Evolutionary conservation across 1,140 invertebrate species (phyloP).

Genomic region (Solenopsis fugax): DNA sequence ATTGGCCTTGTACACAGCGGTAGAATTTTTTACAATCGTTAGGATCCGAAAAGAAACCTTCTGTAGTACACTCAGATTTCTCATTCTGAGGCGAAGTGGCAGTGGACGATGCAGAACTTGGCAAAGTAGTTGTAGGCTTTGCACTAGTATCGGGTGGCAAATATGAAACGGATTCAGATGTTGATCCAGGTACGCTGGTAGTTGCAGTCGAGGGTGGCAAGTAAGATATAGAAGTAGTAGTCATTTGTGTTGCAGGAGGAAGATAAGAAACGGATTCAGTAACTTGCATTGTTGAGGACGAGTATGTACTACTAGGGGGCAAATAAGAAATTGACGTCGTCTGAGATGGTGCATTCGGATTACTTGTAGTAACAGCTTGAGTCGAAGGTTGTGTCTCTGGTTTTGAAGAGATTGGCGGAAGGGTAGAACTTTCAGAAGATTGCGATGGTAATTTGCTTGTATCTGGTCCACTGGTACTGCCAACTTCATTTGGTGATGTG

Average conservation of each 20-base stretch:
- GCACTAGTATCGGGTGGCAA: constrained; percentile 19
- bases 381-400: constrained; percentile 21
- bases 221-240: constrained; percentile 30
- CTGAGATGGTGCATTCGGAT: neutral
- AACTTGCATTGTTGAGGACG: constrained; percentile 16
- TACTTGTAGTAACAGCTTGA: neutral
- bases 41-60: constrained; percentile 90
- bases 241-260: constrained; percentile 4
- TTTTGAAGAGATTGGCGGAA: neutral
- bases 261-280: neutral
- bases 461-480: neutral
- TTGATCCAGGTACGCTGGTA: neutral
- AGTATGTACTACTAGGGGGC: constrained; percentile 31
- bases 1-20: constrained; percentile 85
- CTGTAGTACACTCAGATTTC: constrained; percentile 84
- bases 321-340: constrained; percentile 36
- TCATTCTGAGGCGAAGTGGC: constrained; percentile 20
- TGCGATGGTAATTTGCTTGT: constrained; percentile 82
- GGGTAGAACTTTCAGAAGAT: constrained; percentile 15
- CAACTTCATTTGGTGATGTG: constrained; percentile 39
- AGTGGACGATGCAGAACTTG: neutral
- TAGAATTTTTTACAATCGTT: constrained; percentile 88
- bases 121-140: neutral
- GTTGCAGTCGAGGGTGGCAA: constrained; percentile 38
- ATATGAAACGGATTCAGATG: constrained; percentile 28